Conservation (phyloP, 1,140 invertebrate genomes). For the Drosophila nasuta region DNA sequence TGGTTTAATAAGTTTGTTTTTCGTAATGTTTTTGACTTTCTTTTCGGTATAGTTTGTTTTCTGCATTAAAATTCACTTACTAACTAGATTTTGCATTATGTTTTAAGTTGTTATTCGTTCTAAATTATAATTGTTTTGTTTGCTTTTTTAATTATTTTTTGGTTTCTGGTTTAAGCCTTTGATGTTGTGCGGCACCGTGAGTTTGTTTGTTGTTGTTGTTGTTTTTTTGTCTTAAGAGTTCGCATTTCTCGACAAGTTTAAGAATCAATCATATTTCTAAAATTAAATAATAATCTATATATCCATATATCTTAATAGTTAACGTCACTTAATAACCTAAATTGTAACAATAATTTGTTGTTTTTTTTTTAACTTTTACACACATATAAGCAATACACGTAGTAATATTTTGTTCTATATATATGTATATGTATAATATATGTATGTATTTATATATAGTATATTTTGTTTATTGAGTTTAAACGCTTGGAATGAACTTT, state of each 20-base stretch:
- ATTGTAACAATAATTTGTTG: constrained; percentile 75
- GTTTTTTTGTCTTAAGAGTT: constrained; percentile 61
- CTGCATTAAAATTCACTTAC: constrained; percentile 81
- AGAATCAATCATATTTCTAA: constrained; percentile 79
- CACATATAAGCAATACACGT: constrained; percentile 74
- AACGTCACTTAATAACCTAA: constrained; percentile 74
- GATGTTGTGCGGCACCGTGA: constrained; percentile 67
- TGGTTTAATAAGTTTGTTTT: constrained; percentile 46
- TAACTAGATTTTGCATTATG: constrained; percentile 54
- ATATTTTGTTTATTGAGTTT: constrained; percentile 51
- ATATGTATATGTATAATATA: constrained; percentile 48
- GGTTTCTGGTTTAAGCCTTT: constrained; percentile 69
- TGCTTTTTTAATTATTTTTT: constrained; percentile 55
- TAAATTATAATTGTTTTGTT: constrained; percentile 71
- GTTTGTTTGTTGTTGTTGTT: constrained; percentile 33
- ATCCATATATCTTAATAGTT: constrained; percentile 76
- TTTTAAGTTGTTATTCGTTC: constrained; percentile 35
- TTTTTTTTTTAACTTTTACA: constrained; percentile 66
- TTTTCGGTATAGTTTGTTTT: constrained; percentile 55
- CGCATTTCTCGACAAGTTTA: constrained; percentile 80
- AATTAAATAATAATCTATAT: constrained; percentile 70
- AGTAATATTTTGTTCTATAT: constrained; percentile 60
- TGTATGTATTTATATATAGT: constrained; percentile 61
- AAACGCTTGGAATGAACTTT: constrained; percentile 73
- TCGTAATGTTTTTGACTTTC: constrained; percentile 49